Evolutionary conservation across 1,140 invertebrate genomes (phyloP), one percentile per base, ranked within the genome.

Genomic region (Danaus plexippus): DNA sequence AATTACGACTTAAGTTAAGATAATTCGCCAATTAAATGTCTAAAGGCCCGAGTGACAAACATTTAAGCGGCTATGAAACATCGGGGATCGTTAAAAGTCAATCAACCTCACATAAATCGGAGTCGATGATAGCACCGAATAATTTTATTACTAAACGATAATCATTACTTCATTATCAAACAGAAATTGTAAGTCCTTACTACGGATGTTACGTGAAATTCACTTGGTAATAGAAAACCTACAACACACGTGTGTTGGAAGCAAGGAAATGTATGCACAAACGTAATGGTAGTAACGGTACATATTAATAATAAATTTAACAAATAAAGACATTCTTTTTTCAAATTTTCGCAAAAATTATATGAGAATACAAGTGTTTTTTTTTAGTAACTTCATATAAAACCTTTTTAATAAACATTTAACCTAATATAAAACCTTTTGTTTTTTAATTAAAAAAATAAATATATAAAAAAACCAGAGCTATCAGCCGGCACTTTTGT

Each of bases 341-440:
- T 47, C 11, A 47, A 1, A 9, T 9, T 13, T 47, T 47, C 11
- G 2, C 11, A 47, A 11, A 9, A 11, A 15, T 9, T 47, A 47
- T 9, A 11, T 11, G 11, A 46, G 44, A 56, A 43, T 53, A 56
- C 59, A 11, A 43, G 50, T 50, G 55, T 42, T 22, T 61, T 61
- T 61, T 56, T 61, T 52, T 61, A 48, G 56, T 52, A 52, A 52
- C 56, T 56, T 52, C 53, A 32, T 32, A 32, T 32, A 6, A 7
- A 32, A 32, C 22, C 22, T 7, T 32, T 32, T 32, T 32, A 6
- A 32, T 32, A 3, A 32, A 32, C 22, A 32, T 56, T 11, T 48
- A 22, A 42, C 53, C 53, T 52, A 61, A 61, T 61, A 49, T 56
- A 9, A 43, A 47, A 51, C 50, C 41, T 12, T 50, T 12, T 41